A percentile compares a stretch with the other conserved stretches of the same genome.
Conservation (phyloP, 2,888 invertebrate genomes). For the Uloborus plumipes region DNA sequence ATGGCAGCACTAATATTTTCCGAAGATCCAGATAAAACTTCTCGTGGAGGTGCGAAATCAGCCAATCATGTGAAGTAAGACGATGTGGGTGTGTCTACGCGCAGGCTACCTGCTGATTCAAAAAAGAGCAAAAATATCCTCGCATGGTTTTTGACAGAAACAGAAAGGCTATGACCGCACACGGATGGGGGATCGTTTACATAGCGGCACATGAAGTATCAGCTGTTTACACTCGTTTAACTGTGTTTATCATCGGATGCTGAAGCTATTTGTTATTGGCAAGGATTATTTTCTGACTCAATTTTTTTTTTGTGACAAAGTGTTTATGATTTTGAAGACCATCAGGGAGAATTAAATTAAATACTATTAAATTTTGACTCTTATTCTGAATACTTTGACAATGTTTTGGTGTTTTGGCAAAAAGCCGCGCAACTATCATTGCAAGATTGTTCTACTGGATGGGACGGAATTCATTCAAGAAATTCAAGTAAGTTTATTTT, state of each 20-base stretch:
- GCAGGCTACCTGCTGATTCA: conserved; percentile 20
- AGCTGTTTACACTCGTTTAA: too few relatives aligned
- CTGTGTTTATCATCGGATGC: too few relatives aligned
- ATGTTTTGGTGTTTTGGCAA: conserved; percentile 71
- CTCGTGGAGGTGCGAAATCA: background rate
- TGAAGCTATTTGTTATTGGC: too few relatives aligned
- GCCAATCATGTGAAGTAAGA: conserved; percentile 47
- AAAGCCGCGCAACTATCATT: conserved; percentile 74
- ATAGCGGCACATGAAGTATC: conserved; percentile 38
- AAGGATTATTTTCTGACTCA: conserved; percentile 20
- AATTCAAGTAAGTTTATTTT: conserved; percentile 79
- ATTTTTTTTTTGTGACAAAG: too few relatives aligned
- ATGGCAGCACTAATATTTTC: conserved; percentile 41
- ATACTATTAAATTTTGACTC: too few relatives aligned
- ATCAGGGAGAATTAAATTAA: too few relatives aligned
- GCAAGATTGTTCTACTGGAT: conserved; percentile 89
- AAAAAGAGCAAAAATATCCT: conserved; percentile 28
- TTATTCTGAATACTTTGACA: background rate
- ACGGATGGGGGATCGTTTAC: background rate
- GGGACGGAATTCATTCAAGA: conserved; percentile 91
- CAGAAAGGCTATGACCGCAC: conserved; percentile 25
- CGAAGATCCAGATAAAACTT: too few relatives aligned
- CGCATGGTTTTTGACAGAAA: conserved; percentile 31
- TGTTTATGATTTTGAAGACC: too few relatives aligned
- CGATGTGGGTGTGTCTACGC: conserved; percentile 49